Conservation (phyloP, 2,113 vertebrate species). For the Larimichthys crocea region DNA sequence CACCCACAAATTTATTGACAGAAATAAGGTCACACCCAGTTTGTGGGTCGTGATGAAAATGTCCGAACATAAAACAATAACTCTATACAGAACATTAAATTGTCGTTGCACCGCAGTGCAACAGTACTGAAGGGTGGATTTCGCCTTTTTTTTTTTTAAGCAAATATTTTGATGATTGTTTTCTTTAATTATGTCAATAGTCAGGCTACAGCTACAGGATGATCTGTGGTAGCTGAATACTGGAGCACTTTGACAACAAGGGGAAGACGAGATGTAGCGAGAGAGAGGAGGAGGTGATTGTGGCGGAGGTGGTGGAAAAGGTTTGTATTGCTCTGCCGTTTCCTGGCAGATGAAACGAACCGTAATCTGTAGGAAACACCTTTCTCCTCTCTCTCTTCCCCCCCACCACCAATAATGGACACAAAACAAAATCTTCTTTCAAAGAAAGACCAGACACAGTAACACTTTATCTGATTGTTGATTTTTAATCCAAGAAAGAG, state of each 20-base stretch:
- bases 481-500: slow-evolving; percentile 60
- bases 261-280: slow-evolving; percentile 68
- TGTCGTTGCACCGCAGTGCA: not conserved
- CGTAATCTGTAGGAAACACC: slow-evolving; percentile 64
- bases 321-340: slow-evolving; percentile 40
- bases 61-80: slow-evolving; percentile 7
- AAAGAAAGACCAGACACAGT: slow-evolving; percentile 68
- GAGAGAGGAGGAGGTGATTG: slow-evolving; percentile 59
- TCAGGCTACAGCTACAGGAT: slow-evolving; percentile 25
- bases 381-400: slow-evolving; percentile 59
- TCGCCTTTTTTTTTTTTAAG: slow-evolving; percentile 5
- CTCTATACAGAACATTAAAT: not conserved
- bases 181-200: slow-evolving; percentile 38
- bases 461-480: slow-evolving; percentile 64
- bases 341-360: slow-evolving; percentile 62
- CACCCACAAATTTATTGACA: slow-evolving; percentile 29
- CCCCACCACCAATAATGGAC: slow-evolving; percentile 61
- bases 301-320: slow-evolving; percentile 42
- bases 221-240: slow-evolving; percentile 74
- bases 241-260: slow-evolving; percentile 80
- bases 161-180: slow-evolving; percentile 43
- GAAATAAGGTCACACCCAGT: slow-evolving; percentile 32
- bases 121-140: slow-evolving; percentile 49
- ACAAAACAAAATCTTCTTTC: slow-evolving; percentile 67
- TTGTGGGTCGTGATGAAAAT: slow-evolving; percentile 27